Evolutionary conservation across 1,140 invertebrate genomes (phyloP), one percentile per base, ranked within the genome.

Genomic region (Lerema accius): DNA sequence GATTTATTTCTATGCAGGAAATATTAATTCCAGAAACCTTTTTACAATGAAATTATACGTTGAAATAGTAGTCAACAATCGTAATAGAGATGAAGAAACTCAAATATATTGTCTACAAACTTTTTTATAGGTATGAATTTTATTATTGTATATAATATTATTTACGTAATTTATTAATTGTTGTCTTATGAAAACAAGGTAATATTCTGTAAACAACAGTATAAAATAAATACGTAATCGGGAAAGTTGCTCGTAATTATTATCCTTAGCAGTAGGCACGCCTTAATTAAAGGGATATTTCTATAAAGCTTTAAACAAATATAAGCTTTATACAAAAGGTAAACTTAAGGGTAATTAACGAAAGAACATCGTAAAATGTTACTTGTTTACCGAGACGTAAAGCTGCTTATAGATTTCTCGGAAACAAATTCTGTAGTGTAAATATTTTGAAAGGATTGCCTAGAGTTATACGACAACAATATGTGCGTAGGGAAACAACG

Each of bases 401-500:
- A 26, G 17, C 11, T 23, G 43, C 43, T 59, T 39, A 48, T 48
- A 59, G 56, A 59, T 48, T 48, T 37, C 42, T 39, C 11, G 1
- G 43, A 19, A 48, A 32, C 28, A 46, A 59, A 45, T 56, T 56
- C 45, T 23, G 26, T 7, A 23, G 17, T 46, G 55, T 48, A 48
- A 59, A 59, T 59, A 39, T 48, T 59, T 59, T 39, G 19, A 39
- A 4, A 59, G 56, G 56, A 39, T 45, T 59, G 43, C 26, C 26
- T 4, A 48, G 28, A 48, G n/a, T 58, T 48, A 39, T 17, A 48
- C 43, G 32, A 19, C 28, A 37, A 59, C 55, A 66, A 46, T 59
- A 39, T 65, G 48, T 50, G 28, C 32, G 46, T 62, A 61, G 51
- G 42, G 55, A 51, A 65, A 67, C 55, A 69, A 67, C 63, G 65